Conservation (phyloP, 2,888 invertebrate species). For the Globia sparganii region DNA sequence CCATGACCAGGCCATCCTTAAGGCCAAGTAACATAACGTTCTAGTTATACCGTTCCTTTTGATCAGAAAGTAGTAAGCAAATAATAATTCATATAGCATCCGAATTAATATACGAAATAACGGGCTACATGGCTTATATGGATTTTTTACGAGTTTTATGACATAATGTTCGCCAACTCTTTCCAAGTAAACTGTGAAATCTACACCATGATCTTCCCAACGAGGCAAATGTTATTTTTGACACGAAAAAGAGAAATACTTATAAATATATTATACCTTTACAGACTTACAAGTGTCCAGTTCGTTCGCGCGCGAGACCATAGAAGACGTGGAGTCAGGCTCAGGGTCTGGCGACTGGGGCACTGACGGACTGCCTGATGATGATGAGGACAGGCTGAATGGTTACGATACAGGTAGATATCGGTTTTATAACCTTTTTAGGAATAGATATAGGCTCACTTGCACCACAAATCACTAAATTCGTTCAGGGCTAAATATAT, state of each 20-base stretch:
- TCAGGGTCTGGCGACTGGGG: constrained; percentile 93
- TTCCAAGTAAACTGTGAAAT: not conserved
- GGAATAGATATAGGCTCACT: not conserved
- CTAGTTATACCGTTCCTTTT: not conserved
- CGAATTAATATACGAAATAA: not conserved
- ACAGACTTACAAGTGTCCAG: constrained; percentile 86
- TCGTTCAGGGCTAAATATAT: not conserved
- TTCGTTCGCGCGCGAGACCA: constrained; percentile 66
- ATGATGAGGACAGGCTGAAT: constrained; percentile 80
- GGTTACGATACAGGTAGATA: constrained; percentile 72
- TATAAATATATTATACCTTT: constrained; percentile 33
- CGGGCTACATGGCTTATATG: not conserved
- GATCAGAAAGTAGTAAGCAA: not conserved
- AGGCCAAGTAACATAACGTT: not conserved
- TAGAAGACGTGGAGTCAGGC: constrained; percentile 90
- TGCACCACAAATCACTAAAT: not conserved
- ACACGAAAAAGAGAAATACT: not conserved
- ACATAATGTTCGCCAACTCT: not conserved
- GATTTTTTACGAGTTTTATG: not conserved
- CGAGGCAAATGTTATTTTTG: not conserved
- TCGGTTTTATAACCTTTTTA: not conserved
- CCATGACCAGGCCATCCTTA: not conserved
- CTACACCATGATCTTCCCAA: not conserved
- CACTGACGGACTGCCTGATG: constrained; percentile 86
- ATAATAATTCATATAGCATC: not conserved